Percentiles rank a stretch among this genome's conserved stretches.
phyloP scores from a whole-genome alignment of 2,797 vertebrate species.

The Periparus ater region DNA sequence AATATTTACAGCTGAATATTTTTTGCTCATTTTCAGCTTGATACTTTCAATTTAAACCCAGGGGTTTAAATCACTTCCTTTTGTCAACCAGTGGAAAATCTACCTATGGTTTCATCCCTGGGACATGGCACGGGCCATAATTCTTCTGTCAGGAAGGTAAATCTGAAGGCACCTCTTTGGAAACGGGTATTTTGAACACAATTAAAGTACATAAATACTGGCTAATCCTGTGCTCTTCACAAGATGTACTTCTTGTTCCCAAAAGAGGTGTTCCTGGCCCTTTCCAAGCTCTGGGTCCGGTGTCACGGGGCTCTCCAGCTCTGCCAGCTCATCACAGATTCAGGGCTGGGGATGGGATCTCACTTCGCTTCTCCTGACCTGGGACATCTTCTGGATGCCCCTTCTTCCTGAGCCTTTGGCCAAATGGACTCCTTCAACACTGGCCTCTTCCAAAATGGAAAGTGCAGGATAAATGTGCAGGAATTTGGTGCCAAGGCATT shows the following conservation, averaged over 20 bases:
- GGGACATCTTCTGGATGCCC: neutral
- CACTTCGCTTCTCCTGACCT: neutral
- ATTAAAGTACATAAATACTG: neutral
- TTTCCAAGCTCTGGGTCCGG: neutral
- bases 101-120: neutral
- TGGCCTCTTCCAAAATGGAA: neutral
- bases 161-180: neutral
- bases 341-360: neutral
- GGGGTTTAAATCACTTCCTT: neutral
- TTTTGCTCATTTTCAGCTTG: neutral
- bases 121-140: neutral
- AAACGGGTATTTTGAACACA: neutral
- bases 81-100: neutral
- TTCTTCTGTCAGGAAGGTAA: neutral
- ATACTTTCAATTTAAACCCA: neutral
- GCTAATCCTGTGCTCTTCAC: neutral
- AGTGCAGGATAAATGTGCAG: neutral
- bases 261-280: neutral
- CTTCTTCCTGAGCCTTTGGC: neutral
- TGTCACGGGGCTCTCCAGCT: neutral
- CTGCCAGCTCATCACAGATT: neutral
- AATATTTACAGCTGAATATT: neutral
- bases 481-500: neutral
- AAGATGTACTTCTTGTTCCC: neutral
- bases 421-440: neutral